These are phyloP conservation scores for Meleagris gallopavo DNA, from an alignment of 2,113 vertebrate species.

Conservation along the genomic window DNA sequence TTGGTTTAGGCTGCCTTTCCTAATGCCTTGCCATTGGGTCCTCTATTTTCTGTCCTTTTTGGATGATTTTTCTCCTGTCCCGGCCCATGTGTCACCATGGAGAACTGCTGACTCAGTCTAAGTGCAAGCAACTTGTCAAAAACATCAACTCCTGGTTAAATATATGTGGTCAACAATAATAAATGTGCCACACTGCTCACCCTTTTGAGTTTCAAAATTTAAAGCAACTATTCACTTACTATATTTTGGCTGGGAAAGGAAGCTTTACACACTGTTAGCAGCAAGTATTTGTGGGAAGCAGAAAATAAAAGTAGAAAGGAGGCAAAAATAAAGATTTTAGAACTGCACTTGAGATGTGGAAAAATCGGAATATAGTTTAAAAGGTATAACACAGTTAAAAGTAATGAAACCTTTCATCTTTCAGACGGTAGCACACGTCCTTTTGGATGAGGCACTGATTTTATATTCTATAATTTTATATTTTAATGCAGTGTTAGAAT, in stretches of 20 bases:
- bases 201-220: background rate
- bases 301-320: background rate
- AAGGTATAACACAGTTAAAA: background rate
- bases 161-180: background rate
- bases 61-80: background rate
- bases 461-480: background rate
- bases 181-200: background rate
- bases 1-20: background rate
- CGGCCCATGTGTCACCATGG: background rate
- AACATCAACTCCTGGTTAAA: conserved; percentile 33
- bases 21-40: background rate
- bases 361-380: background rate
- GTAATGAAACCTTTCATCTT: background rate
- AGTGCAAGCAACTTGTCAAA: conserved; percentile 23
- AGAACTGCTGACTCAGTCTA: conserved; percentile 41
- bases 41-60: background rate
- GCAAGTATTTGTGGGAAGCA: background rate
- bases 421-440: background rate
- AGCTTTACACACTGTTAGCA: background rate
- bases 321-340: background rate
- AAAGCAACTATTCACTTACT: background rate
- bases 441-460: background rate
- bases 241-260: background rate
- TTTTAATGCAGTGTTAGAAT: background rate
- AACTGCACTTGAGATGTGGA: background rate